Evolutionary conservation across 2,113 vertebrate species (phyloP), one percentile per base, ranked within the genome.

Genomic region (Cricetomys ansorgei): DNA sequence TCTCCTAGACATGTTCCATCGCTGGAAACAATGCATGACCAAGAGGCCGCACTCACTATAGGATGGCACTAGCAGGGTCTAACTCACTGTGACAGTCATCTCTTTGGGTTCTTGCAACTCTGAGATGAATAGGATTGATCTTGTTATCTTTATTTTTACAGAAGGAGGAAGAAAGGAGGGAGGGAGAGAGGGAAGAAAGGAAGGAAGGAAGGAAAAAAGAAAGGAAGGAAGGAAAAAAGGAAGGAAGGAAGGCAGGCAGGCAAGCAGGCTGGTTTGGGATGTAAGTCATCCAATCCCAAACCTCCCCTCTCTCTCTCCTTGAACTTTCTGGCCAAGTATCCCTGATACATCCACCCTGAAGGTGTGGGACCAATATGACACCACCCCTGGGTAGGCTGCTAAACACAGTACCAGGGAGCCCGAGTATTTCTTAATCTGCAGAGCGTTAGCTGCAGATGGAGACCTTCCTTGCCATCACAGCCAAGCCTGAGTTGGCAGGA

Each of bases 221-320:
- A n/a, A n/a, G n/a, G n/a, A n/a, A n/a, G n/a, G n/a, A n/a, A n/a
- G n/a, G n/a, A n/a, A n/a, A n/a, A n/a, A n/a, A n/a, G n/a, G n/a
- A n/a, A n/a, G n/a, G n/a, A n/a, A n/a, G n/a, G n/a, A n/a, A n/a
- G n/a, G n/a, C n/a, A n/a, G n/a, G n/a, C n/a, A n/a, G n/a, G n/a
- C n/a, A n/a, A n/a, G n/a, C n/a, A n/a, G n/a, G n/a, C n/a, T n/a
- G n/a, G n/a, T n/a, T n/a, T n/a, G n/a, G 55, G 87, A 64, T 40
- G 6, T 81, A 11, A 37, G 31, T 69, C 69, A 88, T 59, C 43
- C 34, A 70, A 67, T 62, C 53, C 48, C 25, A 85, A 21, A 73
- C 21, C 40, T 85, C 93, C 69, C 73, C n/a, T n/a, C n/a, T n/a
- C n/a, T 72, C 40, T 34, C 90, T 62, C 50, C 70, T 73, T 85